Base-by-base conservation (phyloP, 2,888 invertebrate genomes). In the Aphodius granarius region DNA sequence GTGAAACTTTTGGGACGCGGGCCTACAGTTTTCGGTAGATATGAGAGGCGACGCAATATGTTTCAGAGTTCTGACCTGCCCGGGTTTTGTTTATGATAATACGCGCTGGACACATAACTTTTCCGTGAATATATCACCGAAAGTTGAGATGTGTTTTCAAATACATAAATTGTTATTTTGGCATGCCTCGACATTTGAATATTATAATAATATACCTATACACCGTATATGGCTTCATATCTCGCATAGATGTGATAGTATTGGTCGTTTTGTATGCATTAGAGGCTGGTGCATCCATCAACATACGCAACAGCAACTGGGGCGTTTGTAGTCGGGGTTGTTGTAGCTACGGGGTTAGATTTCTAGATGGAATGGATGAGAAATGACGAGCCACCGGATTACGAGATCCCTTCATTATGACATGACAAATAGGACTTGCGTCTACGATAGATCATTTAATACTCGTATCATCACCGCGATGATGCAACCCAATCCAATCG, bases 351-450 rank as follows among this genome's bases (percentile, higher is more conserved):
- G 68, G 68, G 68, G 20, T 20, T 19, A 68, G 68, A 68, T 68
- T 68, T 20, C 20, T 9, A 43, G 43, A 13, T 22, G 19, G 68
- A 68, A 68, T 68, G 22, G 68, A 68, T 68, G 68, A 68, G 68
- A 68, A 68, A 68, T 68, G 68, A 68, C 68, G 23, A 22, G 68
- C 20, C 22, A 21, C 22, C 68, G 68, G 68, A 68, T 68, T 68
- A 68, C 20, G 68, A 21, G 13, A 20, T 22, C 21, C 68, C 22
- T 19, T 68, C 68, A 68, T 22, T 20, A 68, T 68, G 22, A 68
- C 21, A 68, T 68, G 68, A 68, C 22, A 22, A 68, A 68, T 68
- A 68, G 68, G 68, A 22, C n/a, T 68, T 68, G 21, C 68, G 43
- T 3, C 23, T 23, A 43, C 43, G 43, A 43, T 43, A 43, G 43